These are phyloP conservation scores for Tylochromis polylepis DNA, from an alignment of 2,113 vertebrate species.

Conservation along the genomic window DNA sequence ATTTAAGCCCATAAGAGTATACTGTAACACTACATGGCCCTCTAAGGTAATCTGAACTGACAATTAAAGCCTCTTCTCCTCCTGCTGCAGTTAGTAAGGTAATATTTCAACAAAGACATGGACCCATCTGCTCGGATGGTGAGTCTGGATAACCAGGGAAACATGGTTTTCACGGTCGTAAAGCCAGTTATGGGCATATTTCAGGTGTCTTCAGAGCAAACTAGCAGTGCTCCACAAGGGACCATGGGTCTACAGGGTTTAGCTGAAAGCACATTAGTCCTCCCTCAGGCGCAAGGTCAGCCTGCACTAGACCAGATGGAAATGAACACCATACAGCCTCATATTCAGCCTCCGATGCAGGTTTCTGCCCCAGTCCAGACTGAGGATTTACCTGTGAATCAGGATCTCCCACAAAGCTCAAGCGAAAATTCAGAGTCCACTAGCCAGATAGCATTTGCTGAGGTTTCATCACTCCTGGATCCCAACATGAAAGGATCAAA, in stretches of 20 bases:
- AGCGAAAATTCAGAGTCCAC: not conserved
- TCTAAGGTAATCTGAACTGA: not conserved
- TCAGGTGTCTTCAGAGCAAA: conserved; percentile 60
- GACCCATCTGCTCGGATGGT: conserved; percentile 50
- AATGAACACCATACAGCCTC: conserved; percentile 52
- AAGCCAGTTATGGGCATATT: conserved; percentile 68
- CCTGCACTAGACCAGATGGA: conserved; percentile 43
- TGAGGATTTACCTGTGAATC: conserved; percentile 26
- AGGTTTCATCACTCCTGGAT: conserved; percentile 76
- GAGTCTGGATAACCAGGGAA: conserved; percentile 62
- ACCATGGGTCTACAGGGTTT: conserved; percentile 43
- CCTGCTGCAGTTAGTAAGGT: not conserved
- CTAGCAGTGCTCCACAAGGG: not conserved
- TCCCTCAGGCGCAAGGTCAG: conserved; percentile 45
- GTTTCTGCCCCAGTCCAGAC: not conserved
- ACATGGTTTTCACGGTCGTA: conserved; percentile 65
- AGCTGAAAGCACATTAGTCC: conserved; percentile 45
- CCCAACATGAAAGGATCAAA: conserved; percentile 81
- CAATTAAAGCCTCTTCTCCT: not conserved
- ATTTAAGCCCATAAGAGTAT: not conserved
- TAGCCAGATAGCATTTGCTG: conserved; percentile 69
- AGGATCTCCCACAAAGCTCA: conserved; percentile 6
- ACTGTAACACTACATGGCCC: not conserved
- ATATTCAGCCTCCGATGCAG: conserved; percentile 56
- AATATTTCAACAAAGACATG: conserved; percentile 24